Percentiles rank a stretch among this genome's conserved stretches.
Evolutionary conservation across 2,888 invertebrate species (phyloP).

Genomic region (Phania funesta): DNA sequence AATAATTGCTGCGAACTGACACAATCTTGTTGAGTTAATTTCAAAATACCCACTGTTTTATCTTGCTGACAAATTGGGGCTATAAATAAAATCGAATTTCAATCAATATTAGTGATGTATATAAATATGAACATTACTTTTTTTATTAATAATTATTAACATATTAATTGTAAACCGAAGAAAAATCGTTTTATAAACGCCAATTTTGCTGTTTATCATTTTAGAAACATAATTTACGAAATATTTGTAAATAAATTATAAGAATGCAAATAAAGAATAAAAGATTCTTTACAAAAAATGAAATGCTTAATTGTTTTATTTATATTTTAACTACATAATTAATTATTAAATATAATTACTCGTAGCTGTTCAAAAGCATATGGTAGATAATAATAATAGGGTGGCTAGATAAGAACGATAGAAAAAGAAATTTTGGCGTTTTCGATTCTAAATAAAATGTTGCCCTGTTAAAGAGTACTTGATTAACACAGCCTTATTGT

Average conservation of each 20-base stretch:
- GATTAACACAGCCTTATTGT: too few relatives aligned
- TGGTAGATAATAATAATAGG: too few relatives aligned
- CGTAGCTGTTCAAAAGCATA: too few relatives aligned
- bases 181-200: constrained; percentile 68
- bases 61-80: too few relatives aligned
- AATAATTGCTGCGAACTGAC: too few relatives aligned
- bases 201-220: constrained; percentile 65
- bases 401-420: too few relatives aligned
- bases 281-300: constrained; percentile 76
- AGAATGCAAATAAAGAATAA: constrained; percentile 80
- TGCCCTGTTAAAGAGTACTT: too few relatives aligned
- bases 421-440: too few relatives aligned
- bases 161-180: not conserved
- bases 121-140: constrained; percentile 64
- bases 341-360: too few relatives aligned
- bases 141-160: not conserved
- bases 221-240: constrained; percentile 28
- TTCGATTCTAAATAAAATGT: too few relatives aligned
- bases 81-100: constrained; percentile 40
- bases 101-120: constrained; percentile 55
- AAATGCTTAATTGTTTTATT: constrained; percentile 13
- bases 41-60: too few relatives aligned
- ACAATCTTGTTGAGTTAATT: too few relatives aligned
- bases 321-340: not conserved
- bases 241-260: constrained; percentile 72